These are phyloP conservation scores for Papilio machaon DNA, from an alignment of 1,140 invertebrate species.

Conservation along the genomic window DNA sequence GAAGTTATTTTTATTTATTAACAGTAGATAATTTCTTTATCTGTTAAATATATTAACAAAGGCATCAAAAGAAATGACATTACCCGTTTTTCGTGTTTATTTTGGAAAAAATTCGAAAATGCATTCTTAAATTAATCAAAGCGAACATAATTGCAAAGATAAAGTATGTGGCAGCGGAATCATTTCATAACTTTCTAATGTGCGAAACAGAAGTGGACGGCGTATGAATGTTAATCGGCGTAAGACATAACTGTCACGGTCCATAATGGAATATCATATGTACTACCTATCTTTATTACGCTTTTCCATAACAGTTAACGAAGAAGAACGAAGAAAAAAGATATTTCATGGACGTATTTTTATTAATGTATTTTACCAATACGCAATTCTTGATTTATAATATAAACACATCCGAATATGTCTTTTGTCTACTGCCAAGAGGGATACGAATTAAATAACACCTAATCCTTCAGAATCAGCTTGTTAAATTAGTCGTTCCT, in stretches of 20 bases:
- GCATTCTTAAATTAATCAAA: not conserved
- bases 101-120: not conserved
- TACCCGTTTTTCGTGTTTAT: not conserved
- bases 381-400: not conserved
- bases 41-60: not conserved
- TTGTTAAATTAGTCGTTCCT: not conserved
- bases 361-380: too few species aligned
- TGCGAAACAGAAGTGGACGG: slow-evolving; percentile 24
- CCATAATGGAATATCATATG: slow-evolving; percentile 26
- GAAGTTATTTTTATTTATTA: not conserved
- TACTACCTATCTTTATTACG: not conserved
- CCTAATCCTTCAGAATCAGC: too few species aligned
- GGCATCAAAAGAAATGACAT: not conserved
- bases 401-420: not conserved
- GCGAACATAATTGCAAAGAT: not conserved
- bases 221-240: slow-evolving; percentile 24
- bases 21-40: not conserved
- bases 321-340: not conserved
- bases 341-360: not conserved
- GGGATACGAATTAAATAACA: too few species aligned
- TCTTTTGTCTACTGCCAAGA: not conserved
- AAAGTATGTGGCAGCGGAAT: slow-evolving; percentile 20
- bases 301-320: not conserved
- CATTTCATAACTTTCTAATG: slow-evolving; percentile 35
- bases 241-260: slow-evolving; percentile 32